Evolutionary conservation across 1,140 invertebrate genomes (phyloP).

Genomic region (Caerostris extrusa): DNA sequence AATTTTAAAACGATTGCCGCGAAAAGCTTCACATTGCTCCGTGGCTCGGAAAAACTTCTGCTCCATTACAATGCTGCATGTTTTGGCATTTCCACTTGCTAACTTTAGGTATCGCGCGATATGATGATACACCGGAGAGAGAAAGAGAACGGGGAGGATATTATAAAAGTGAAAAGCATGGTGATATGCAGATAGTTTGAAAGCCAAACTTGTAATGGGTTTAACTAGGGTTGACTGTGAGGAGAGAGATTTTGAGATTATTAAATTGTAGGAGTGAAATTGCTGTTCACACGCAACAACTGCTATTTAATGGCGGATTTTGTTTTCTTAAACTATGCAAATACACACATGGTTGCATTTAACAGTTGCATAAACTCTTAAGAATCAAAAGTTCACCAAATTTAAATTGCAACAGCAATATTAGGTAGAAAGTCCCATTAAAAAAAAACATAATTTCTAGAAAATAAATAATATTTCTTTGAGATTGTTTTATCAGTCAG

Average conservation of each 20-base stretch:
- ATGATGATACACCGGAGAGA: too few relatives aligned
- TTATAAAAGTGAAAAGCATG: neutral
- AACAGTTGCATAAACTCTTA: too few relatives aligned
- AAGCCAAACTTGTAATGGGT: neutral
- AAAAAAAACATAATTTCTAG: too few relatives aligned
- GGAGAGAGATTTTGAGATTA: neutral
- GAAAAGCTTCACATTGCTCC: constrained; percentile 35
- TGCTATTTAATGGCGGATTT: neutral
- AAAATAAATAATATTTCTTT: too few relatives aligned
- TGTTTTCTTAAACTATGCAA: neutral
- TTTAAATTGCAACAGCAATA: too few relatives aligned
- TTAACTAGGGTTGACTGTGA: neutral
- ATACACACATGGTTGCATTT: too few relatives aligned
- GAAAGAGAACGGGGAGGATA: neutral
- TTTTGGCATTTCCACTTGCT: neutral
- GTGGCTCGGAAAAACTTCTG: constrained; percentile 27
- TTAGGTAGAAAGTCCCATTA: too few relatives aligned
- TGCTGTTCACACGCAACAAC: too few relatives aligned
- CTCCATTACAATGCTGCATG: constrained; percentile 11
- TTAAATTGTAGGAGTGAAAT: neutral
- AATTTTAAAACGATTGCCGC: constrained; percentile 50
- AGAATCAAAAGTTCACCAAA: too few relatives aligned
- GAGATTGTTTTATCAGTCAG: too few relatives aligned
- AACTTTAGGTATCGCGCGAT: neutral
- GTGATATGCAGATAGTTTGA: neutral